These are phyloP conservation scores for Paralinhomoeus sp. DNA, from an alignment of 2,888 invertebrate genomes.

Conservation along the genomic window DNA sequence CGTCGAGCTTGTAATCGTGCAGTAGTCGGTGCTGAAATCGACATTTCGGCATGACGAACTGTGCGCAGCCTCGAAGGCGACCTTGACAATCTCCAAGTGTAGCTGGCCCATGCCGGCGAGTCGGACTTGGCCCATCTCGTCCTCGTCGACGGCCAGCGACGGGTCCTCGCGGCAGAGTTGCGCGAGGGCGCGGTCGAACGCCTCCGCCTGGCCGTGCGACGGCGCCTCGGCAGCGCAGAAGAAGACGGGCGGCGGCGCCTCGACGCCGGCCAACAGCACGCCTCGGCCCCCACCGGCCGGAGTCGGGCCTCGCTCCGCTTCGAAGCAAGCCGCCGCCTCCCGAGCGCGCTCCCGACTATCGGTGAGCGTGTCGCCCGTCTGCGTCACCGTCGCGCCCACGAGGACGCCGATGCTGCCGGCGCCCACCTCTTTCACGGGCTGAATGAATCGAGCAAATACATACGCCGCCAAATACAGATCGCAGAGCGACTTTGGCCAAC, in stretches of 20 bases:
- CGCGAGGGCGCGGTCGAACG: constrained; percentile 15
- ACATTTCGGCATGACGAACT: neutral
- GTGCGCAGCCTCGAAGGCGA: neutral
- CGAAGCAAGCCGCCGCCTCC: constrained; percentile 1
- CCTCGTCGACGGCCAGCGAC: constrained; percentile 34
- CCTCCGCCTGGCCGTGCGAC: constrained; percentile 8
- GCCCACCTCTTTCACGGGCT: constrained; percentile 6
- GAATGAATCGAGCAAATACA: constrained; percentile 29
- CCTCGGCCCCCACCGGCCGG: constrained; percentile 16
- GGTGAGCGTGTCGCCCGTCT: constrained; percentile 35
- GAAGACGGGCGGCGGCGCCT: constrained; percentile 76
- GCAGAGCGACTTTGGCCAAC: too few relatives aligned
- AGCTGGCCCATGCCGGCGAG: constrained; percentile 77
- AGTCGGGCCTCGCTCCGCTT: constrained; percentile 8
- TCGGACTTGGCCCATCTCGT: constrained; percentile 20
- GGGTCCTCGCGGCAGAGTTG: constrained; percentile 8
- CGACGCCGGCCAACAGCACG: constrained; percentile 35
- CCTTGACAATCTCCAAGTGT: constrained; percentile 47
- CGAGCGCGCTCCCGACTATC: neutral
- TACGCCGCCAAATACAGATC: too few relatives aligned
- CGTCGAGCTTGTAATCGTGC: constrained; percentile 59
- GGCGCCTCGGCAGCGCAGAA: constrained; percentile 90
- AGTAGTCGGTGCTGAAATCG: constrained; percentile 42
- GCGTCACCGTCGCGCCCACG: constrained; percentile 55
- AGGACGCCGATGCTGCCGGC: constrained; percentile 69